Base-by-base conservation (phyloP, 2,797 vertebrate species). In the Enteromius trimaculatus region DNA sequence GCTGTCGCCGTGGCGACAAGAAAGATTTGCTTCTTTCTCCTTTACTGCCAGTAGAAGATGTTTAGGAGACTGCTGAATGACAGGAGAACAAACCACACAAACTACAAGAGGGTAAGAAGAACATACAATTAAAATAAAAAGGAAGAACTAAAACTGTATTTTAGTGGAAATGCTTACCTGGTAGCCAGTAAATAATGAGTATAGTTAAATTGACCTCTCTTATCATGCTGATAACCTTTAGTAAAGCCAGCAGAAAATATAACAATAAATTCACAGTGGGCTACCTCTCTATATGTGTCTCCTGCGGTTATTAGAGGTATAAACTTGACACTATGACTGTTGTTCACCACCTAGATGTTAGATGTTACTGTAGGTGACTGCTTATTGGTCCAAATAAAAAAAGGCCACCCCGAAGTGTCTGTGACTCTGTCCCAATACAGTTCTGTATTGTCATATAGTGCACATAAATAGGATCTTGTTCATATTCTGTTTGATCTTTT, bases 1-100 rank as follows among this genome's bases (percentile, higher is more conserved):
- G 37, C 9, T 37, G 51, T 93, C 87, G 17, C 90, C 90, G 6
- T 92, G 90, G 60, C 69, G 37, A 79, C 91, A 92, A 0, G 26
- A 23, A 2, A 93, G 62, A 5, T 69, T 76, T n/a, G 49, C 84
- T 51, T 72, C 44, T 10, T 17, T 81, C 47, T 86, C 66, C 23
- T 83, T 23, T 7, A 44, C 13, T 47, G 26, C 49, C 5, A 0
- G 44, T 11, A 86, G 31, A 17, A 81, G 51, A 86, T 83, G 68
- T 81, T n/a, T 6, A 14, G 87, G 87, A 62, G 83, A 75, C 64
- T 88, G 87, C 11, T 81, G 66, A n/a, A 88, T 34, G 42, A 53
- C 79, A 13, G 23, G 85, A 19, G 85, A 69, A 14, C 76, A 86
- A 4, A 81, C 11, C 21, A 84, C 42, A 51, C 37, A 51, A 29